A percentile compares a stretch with the other conserved stretches of the same genome.
Evolutionary conservation across 2,113 vertebrate genomes (phyloP).

Genomic region (Rana temporaria): DNA sequence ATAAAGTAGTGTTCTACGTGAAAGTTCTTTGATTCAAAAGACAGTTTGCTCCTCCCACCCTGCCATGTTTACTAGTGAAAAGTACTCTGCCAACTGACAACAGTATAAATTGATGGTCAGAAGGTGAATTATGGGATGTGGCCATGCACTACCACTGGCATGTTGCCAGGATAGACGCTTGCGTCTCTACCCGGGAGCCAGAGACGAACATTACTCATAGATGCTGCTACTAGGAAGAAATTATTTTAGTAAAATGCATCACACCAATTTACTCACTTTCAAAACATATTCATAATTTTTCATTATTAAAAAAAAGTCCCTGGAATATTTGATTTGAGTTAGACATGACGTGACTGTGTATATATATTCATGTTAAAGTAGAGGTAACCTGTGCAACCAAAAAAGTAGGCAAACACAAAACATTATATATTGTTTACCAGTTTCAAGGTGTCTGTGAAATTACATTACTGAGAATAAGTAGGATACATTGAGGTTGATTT

Average conservation of each 20-base stretch:
- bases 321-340: slow-evolving; percentile 33
- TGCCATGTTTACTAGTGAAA: not conserved
- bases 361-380: too few relatives aligned
- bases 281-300: slow-evolving; percentile 47
- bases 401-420: too few relatives aligned
- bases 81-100: not conserved
- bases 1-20: slow-evolving; percentile 1
- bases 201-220: slow-evolving; percentile 35
- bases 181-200: slow-evolving; percentile 16
- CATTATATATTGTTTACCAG: too few relatives aligned
- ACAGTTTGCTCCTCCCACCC: not conserved
- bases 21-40: not conserved
- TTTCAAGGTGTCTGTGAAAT: too few relatives aligned
- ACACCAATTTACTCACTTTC: slow-evolving; percentile 38
- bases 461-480: too few relatives aligned
- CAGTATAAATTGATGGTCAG: slow-evolving; percentile 21
- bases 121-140: slow-evolving; percentile 41
- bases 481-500: too few relatives aligned
- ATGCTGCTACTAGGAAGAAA: slow-evolving; percentile 23
- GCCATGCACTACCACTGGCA: not conserved
- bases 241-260: slow-evolving; percentile 40
- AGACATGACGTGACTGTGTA: not conserved
- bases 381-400: too few relatives aligned
- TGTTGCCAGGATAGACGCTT: not conserved
- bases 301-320: slow-evolving; percentile 14